Evolutionary conservation across 2,888 invertebrate genomes (phyloP).

Genomic region (Idaea aversata): DNA sequence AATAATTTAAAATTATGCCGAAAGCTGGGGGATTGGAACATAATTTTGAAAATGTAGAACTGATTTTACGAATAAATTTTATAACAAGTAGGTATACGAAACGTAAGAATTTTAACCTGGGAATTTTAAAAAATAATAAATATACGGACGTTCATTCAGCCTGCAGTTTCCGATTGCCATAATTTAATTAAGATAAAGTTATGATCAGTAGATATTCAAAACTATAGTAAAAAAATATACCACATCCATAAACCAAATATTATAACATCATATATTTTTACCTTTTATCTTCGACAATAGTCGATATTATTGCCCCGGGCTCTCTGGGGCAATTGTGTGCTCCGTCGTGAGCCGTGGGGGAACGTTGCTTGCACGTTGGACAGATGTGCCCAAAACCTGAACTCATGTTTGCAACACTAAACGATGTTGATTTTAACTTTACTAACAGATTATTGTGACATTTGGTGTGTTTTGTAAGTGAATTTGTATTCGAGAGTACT

Average conservation of each 20-base stretch:
- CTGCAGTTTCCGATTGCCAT: too few relatives aligned
- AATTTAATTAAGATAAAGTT: too few relatives aligned
- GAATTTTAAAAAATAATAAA: too few relatives aligned
- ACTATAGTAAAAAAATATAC: slow-evolving; percentile 1
- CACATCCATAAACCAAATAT: slow-evolving; percentile 19
- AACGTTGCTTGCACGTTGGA: slow-evolving; percentile 13
- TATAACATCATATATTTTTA: slow-evolving; percentile 39
- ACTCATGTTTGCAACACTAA: slow-evolving; percentile 15
- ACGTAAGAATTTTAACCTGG: too few relatives aligned
- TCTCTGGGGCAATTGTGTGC: slow-evolving; percentile 25
- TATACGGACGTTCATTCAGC: too few relatives aligned
- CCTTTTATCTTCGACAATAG: slow-evolving; percentile 69
- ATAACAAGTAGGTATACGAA: too few relatives aligned
- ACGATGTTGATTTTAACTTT: neutral
- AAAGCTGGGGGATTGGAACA: too few relatives aligned
- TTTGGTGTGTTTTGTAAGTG: neutral
- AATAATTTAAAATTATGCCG: too few relatives aligned
- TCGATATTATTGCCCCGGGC: slow-evolving; percentile 64
- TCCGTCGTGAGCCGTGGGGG: slow-evolving; percentile 23
- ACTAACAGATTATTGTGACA: neutral
- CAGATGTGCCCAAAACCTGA: slow-evolving; percentile 30
- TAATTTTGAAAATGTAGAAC: too few relatives aligned
- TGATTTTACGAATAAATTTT: too few relatives aligned
- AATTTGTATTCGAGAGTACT: neutral
- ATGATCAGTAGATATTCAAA: too few relatives aligned